Base-by-base conservation (phyloP, 2,888 invertebrate genomes). In the Thereva unica region DNA sequence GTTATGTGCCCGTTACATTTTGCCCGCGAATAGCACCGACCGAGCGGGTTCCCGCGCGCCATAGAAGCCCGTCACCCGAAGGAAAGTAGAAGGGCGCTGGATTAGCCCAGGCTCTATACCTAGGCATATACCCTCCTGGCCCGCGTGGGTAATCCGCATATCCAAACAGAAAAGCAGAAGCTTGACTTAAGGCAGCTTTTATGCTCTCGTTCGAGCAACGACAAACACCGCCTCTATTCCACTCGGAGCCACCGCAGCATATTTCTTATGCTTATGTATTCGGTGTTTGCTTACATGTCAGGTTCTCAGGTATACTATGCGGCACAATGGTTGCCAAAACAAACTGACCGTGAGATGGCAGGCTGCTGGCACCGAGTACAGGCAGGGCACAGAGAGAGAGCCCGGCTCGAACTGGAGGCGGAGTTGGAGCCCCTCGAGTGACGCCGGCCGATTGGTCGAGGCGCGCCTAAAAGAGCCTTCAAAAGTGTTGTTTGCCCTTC, bases 251-350 rank as follows among this genome's bases (percentile, higher is more conserved):
- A 23, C 63, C n/a, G 9, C 54, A 12, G 42, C 8, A 35, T 63
- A 8, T 53, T 52, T 47, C 44, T 42, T 10, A 35, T 35, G 9
- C 7, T 8, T 42, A 41, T 41, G 41, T 41, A 8, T 41, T 41
- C 9, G 42, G 7, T 42, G 4, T 7, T 45, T 47, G 47, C 12
- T 47, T 10, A 23, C 23, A 23, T 23, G 23, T 23, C 23, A 23
- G 23, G 23, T 23, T 23, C 23, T 23, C 23, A 23, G 23, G 23
- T 23, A n/a, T n/a, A 23, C 23, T 23, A 23, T 23, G 23, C 23
- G 23, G 6, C 7, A 10, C 63, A 64, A 64, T 64, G 63, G 63
- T 53, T 64, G 52, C 53, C 53, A 52, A 64, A 64, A 53, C 63
- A 64, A 64, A 64, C 53, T 64, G 38, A 35, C 38, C 4, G 35